Evolutionary conservation across 2,888 invertebrate species (phyloP).

Genomic region (Laothoe populi): DNA sequence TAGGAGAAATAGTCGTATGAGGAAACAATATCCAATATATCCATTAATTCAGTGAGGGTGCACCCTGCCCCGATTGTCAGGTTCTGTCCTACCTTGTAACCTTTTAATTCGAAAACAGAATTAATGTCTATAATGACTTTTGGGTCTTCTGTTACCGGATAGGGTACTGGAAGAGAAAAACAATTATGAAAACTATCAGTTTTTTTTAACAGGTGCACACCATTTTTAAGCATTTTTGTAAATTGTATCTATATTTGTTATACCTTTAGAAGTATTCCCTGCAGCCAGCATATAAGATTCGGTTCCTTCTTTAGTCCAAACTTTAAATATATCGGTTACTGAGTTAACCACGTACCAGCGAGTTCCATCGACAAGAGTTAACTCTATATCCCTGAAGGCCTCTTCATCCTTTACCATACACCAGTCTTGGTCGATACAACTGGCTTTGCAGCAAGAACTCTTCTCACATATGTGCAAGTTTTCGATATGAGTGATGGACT

Average conservation of each 20-base stretch:
- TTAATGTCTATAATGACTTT: constrained; percentile 86
- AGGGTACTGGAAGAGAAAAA: constrained; percentile 62
- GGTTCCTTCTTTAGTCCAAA: constrained; percentile 65
- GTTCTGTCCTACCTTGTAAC: constrained; percentile 58
- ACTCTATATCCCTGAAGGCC: constrained; percentile 36
- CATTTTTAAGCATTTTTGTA: no score
- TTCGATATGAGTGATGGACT: constrained; percentile 58
- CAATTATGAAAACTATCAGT: no score
- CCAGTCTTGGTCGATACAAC: constrained; percentile 47
- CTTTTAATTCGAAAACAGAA: constrained; percentile 82
- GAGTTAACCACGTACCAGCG: constrained; percentile 81
- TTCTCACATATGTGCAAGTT: constrained; percentile 56
- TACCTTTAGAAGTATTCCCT: constrained; percentile 93
- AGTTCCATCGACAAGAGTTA: constrained; percentile 63
- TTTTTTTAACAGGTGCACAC: no score
- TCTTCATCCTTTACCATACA: constrained; percentile 43
- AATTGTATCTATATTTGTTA: no score
- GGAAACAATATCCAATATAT: constrained; percentile 61
- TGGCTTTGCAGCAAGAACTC: constrained; percentile 39
- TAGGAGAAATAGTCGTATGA: constrained; percentile 80
- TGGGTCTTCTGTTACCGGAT: constrained; percentile 60
- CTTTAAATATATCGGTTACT: constrained; percentile 76
- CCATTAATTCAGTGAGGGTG: constrained; percentile 79
- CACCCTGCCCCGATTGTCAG: constrained; percentile 84
- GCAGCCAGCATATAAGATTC: constrained; percentile 87